Evolutionary conservation across 1,140 invertebrate species (phyloP).

Genomic region (Oryzaephilus surinamensis): DNA sequence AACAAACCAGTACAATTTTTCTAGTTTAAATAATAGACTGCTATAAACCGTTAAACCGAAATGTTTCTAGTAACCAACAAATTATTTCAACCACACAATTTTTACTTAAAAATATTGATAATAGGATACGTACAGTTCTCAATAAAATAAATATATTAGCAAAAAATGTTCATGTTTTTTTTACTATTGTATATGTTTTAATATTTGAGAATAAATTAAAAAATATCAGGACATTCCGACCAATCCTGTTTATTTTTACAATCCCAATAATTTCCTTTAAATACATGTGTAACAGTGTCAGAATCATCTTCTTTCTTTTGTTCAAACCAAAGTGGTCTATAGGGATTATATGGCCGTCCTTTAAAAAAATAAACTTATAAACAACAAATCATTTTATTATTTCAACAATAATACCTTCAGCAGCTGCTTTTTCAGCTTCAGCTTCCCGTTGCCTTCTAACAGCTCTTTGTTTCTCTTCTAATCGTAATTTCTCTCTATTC

Average conservation of each 20-base stretch:
- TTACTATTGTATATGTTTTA: no score
- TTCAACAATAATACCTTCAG: slow-evolving; percentile 43
- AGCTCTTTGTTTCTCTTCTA: slow-evolving; percentile 92
- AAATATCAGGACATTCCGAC: slow-evolving; percentile 88
- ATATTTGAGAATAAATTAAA: no score
- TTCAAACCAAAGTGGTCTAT: slow-evolving; percentile 86
- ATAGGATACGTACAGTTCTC: no score
- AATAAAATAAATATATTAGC: no score
- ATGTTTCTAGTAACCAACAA: no score
- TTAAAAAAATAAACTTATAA: slow-evolving; percentile 4
- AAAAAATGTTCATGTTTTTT: no score
- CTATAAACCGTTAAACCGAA: no score
- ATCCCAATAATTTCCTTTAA: slow-evolving; percentile 86
- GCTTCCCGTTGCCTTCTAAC: slow-evolving; percentile 61
- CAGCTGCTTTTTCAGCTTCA: slow-evolving; percentile 68
- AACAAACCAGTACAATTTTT: no score
- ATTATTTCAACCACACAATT: no score
- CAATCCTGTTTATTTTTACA: slow-evolving; percentile 84
- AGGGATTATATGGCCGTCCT: slow-evolving; percentile 63
- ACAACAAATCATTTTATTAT: background rate
- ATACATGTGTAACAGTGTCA: slow-evolving; percentile 74
- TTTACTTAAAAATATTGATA: no score
- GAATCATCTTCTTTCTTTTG: slow-evolving; percentile 70
- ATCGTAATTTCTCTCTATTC: slow-evolving; percentile 73
- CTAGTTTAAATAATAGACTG: no score